Evolutionary conservation across 2,113 vertebrate species (phyloP).

Genomic region (Mola mola): DNA sequence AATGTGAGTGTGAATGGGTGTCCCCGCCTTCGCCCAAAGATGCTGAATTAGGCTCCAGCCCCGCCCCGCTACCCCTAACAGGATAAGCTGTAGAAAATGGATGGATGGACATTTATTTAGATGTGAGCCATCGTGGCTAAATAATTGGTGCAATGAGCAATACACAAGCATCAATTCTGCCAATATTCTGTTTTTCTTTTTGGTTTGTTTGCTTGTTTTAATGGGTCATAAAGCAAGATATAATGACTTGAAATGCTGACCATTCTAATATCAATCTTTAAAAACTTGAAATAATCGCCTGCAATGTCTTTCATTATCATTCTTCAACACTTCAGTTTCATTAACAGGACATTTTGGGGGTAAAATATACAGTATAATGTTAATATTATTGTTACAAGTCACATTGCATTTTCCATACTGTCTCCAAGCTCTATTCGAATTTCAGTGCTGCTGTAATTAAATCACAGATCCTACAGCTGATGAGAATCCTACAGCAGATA

Average conservation of each 20-base stretch:
- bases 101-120: too few species aligned
- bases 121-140: background rate
- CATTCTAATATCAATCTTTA: slow-evolving; percentile 4
- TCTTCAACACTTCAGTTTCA: slow-evolving; percentile 14
- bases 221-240: background rate
- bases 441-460: slow-evolving; percentile 67
- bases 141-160: background rate
- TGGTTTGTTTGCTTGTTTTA: background rate
- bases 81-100: too few species aligned
- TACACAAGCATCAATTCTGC: background rate
- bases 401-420: slow-evolving; percentile 46
- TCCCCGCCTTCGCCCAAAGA: too few species aligned
- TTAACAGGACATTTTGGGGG: slow-evolving; percentile 6
- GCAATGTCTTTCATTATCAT: slow-evolving; percentile 21
- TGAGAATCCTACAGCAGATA: slow-evolving; percentile 29
- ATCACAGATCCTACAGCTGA: slow-evolving; percentile 57
- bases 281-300: background rate
- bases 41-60: too few species aligned
- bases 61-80: too few species aligned
- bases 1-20: too few species aligned
- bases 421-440: slow-evolving; percentile 50
- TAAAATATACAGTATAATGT: slow-evolving; percentile 29
- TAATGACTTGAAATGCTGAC: background rate
- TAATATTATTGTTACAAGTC: slow-evolving; percentile 50
- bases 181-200: background rate